Evolutionary conservation across 2,888 invertebrate species (phyloP), one percentile per base, ranked within the genome.

Genomic region (Acrobasis consociella): DNA sequence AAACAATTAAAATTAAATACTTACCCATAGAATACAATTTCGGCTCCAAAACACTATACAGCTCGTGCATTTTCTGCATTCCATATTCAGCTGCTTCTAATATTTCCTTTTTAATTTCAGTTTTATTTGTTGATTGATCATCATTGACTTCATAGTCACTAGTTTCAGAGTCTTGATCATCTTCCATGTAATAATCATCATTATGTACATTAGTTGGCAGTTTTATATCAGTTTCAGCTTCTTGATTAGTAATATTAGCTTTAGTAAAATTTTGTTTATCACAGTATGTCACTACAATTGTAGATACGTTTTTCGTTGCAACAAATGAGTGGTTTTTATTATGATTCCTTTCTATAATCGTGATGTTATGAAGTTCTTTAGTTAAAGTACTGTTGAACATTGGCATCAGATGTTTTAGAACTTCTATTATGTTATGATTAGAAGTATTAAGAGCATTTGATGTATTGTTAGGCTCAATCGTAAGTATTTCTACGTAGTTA

Each of bases 1-100:
- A 13, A 53, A 52, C 1, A 46, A 5, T 37, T 22, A 13, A 37
- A 31, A 16, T 2, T 16, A 17, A 31, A 51, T 31, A 76, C 93
- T 92, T 76, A 96, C 96, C 96, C 94, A 95, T 94, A 50, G 94
- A 93, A 82, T 95, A 96, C 16, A 95, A 87, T 68, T 94, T 92
- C 0, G 96, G 96, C 75, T 96, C 96, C 73, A 94, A 92, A 62
- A 94, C 91, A 42, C 93, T 89, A 71, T 94, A 94, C 17, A 96
- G 81, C 64, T 95, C 94, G 68, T 94, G 94, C 94, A 96, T 95
- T 67, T 94, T 94, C 69, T 93, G 90, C 76, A 96, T 88, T 2
- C 96, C 96, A 72, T 94, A 94, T 70, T 94, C 93, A 3, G 94
- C 93, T n/a, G 95, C 96, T 77, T 94, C 94, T 65, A 94, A 82